Conservation (phyloP, 2,888 invertebrate species). For the Thymelicus sylvestris region DNA sequence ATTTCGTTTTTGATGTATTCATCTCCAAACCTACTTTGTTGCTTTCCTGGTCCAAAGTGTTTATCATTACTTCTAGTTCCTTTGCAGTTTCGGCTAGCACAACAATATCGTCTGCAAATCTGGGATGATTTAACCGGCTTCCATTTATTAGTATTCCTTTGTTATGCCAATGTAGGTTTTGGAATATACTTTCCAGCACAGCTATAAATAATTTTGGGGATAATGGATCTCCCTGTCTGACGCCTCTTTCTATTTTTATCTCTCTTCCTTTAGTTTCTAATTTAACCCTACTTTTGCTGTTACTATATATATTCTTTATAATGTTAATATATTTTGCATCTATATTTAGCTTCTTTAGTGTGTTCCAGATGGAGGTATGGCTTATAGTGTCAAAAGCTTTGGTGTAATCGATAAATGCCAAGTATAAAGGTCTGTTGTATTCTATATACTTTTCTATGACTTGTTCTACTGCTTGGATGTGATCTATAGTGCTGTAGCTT, state of each 20-base stretch:
- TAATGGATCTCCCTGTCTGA: conserved; percentile 14
- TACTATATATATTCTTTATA: not conserved
- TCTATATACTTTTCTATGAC: conserved; percentile 13
- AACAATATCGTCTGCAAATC: not conserved
- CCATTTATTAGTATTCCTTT: not conserved
- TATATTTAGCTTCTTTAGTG: conserved; percentile 6
- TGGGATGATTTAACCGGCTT: not conserved
- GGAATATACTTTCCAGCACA: conserved; percentile 6
- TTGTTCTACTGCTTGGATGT: conserved; percentile 7
- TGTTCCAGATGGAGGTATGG: conserved; percentile 8
- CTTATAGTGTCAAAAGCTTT: conserved; percentile 14
- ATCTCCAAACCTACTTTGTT: too few species aligned
- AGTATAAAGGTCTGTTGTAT: conserved; percentile 7
- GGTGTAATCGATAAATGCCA: conserved; percentile 9
- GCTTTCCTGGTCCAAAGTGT: too few species aligned
- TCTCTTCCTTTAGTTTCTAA: conserved; percentile 2
- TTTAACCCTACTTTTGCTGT: not conserved
- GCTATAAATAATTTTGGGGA: conserved; percentile 16
- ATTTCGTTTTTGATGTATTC: too few species aligned
- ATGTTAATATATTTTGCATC: not conserved
- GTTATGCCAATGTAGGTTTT: conserved; percentile 9
- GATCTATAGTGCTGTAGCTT: not conserved
- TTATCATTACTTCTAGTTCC: too few species aligned
- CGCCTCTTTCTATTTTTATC: not conserved
- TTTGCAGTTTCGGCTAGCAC: not conserved